Evolutionary conservation across 2,797 vertebrate species (phyloP).

Genomic region (Anguilla obscura): DNA sequence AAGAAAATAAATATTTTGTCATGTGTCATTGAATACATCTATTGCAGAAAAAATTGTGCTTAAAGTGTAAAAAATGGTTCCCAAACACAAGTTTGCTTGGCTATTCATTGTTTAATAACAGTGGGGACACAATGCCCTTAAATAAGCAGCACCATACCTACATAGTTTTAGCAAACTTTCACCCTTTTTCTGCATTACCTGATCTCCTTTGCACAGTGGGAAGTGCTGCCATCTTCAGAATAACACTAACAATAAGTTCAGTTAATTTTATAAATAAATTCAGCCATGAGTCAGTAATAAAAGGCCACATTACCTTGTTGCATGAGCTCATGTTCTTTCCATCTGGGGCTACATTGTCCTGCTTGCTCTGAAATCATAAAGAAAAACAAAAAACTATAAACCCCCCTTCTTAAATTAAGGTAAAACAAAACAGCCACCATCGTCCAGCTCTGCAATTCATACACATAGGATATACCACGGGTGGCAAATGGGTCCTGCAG

Average conservation of each 20-base stretch:
- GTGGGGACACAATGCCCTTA: neutral
- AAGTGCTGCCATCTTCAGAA: neutral
- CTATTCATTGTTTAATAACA: neutral
- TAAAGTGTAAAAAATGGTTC: neutral
- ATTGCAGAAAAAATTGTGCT: neutral
- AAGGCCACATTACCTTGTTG: slow-evolving; percentile 2
- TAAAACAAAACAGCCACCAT: neutral
- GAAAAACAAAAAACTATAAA: neutral
- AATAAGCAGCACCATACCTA: neutral
- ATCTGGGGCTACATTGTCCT: slow-evolving; percentile 21
- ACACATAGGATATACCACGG: neutral
- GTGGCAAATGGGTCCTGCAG: neutral
- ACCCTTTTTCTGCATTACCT: neutral
- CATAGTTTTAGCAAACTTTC: neutral
- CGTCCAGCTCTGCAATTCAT: neutral
- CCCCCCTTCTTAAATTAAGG: neutral
- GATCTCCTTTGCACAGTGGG: neutral
- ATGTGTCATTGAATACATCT: neutral
- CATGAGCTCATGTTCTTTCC: slow-evolving; percentile 20
- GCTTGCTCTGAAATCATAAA: slow-evolving; percentile 7
- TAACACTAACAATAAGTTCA: neutral
- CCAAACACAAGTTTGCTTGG: neutral
- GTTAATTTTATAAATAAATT: neutral
- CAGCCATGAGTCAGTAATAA: neutral
- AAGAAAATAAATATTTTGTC: neutral